A percentile compares a stretch with the other conserved stretches of the same genome.
Conservation (phyloP, 2,113 vertebrate genomes). For the Edolisoma coerulescens region DNA sequence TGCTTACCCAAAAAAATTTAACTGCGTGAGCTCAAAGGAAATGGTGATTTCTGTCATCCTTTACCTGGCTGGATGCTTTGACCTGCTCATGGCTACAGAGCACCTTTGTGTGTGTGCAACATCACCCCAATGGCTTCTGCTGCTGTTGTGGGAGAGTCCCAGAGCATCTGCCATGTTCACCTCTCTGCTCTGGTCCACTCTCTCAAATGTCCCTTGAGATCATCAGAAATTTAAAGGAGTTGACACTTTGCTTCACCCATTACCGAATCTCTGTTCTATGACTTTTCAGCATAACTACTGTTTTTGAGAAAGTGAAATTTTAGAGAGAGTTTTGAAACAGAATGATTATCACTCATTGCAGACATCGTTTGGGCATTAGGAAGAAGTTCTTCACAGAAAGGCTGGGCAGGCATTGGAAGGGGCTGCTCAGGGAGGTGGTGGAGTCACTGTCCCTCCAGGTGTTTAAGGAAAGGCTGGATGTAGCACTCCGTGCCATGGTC, state of each 20-base stretch:
- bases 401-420: neutral
- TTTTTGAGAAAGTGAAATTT: neutral
- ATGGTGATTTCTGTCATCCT: neutral
- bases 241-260: neutral
- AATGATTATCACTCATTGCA: neutral
- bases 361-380: neutral
- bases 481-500: neutral
- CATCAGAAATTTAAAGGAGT: neutral
- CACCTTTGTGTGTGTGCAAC: fast-evolving
- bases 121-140: neutral
- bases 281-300: neutral
- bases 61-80: neutral
- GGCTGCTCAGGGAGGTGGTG: neutral
- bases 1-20: neutral
- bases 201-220: neutral
- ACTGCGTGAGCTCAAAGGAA: neutral
- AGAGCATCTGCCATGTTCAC: neutral
- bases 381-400: neutral
- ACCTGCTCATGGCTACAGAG: neutral
- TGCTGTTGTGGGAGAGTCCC: neutral
- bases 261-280: neutral
- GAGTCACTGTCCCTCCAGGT: neutral
- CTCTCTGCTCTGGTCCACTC: neutral
- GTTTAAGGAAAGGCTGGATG: neutral
- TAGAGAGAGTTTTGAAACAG: neutral